Conservation (phyloP, 2,797 vertebrate genomes). For the Oreochromis grahami region DNA sequence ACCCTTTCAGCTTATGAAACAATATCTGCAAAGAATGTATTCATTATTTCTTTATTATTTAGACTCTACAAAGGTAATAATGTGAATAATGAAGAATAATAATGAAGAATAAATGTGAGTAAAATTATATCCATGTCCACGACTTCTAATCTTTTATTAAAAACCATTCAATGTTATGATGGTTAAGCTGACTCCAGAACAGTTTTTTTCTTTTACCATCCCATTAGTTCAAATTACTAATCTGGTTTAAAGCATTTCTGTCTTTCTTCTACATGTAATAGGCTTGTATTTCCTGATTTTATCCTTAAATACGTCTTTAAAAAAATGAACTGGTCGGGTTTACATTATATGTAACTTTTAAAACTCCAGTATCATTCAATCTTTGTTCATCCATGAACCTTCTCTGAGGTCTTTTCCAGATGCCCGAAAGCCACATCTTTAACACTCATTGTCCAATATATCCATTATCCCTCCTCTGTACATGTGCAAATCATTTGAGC, state of each 20-base stretch:
- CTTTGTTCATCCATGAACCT: not conserved
- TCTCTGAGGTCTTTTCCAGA: not conserved
- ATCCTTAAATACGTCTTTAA: not conserved
- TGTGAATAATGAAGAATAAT: no score
- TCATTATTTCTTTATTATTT: not conserved
- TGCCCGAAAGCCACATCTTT: not conserved
- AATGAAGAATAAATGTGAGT: not conserved
- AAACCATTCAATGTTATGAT: not conserved
- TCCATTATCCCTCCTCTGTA: not conserved
- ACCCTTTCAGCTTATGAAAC: not conserved
- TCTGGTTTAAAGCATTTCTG: not conserved
- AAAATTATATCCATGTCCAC: not conserved
- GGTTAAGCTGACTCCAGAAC: not conserved
- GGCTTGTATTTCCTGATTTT: not conserved
- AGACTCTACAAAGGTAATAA: not conserved
- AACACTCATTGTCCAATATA: not conserved
- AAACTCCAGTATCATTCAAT: slow-evolving; percentile 26
- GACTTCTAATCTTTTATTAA: not conserved
- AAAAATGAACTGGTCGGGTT: slow-evolving; percentile 5
- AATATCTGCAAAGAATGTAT: not conserved
- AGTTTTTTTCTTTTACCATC: not conserved
- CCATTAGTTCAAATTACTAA: not conserved
- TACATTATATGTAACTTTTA: slow-evolving; percentile 14
- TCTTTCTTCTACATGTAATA: not conserved
- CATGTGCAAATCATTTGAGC: not conserved